Evolutionary conservation across 2,797 vertebrate genomes (phyloP), one percentile per base, ranked within the genome.

Genomic region (Pseudomugil gertrudae): DNA sequence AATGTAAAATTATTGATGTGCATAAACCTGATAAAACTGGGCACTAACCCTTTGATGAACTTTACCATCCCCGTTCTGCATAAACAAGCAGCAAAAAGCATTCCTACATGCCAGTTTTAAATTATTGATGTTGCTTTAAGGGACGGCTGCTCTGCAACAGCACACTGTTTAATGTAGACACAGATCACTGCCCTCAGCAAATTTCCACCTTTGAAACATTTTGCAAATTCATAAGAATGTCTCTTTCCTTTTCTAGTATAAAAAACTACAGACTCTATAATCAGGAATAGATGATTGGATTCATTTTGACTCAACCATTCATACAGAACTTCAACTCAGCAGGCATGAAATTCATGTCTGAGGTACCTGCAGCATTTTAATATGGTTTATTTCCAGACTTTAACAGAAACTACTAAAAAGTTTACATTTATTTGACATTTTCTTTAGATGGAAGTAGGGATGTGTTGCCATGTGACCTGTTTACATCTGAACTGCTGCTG

Each of bases 311-410:
- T 74, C 14, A 3, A 26, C n/a, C n/a, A n/a, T 74, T 80, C 67
- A 67, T 30, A 58, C 57, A 63, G 57, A 76, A 66, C 74, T 63
- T 47, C 29, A 58, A 47, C 53, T 76, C 83, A 84, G 63, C 66
- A 52, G 62, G 79, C 73, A 59, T 82, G 80, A 82, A 84, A 85
- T 78, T 72, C 74, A 64, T 52, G 57, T 76, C 79, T 60, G 68
- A 69, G 57, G 74, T 58, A 56, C 57, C 33, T 38, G 23, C 29
- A 72, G 50, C 71, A 55, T 63, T 70, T 78, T 19, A 26, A n/a
- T 54, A n/a, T 56, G 74, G 72, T 67, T 77, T 61, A 40, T 3
- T 47, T 69, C 35, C 47, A 48, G 29, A 57, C 62, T 67, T 38
- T 66, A 61, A 78, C 63, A 72, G 66, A 66, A 48, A 69, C 66